Evolutionary conservation across 1,140 invertebrate genomes (phyloP).

Genomic region (Conopomorpha cramerella): DNA sequence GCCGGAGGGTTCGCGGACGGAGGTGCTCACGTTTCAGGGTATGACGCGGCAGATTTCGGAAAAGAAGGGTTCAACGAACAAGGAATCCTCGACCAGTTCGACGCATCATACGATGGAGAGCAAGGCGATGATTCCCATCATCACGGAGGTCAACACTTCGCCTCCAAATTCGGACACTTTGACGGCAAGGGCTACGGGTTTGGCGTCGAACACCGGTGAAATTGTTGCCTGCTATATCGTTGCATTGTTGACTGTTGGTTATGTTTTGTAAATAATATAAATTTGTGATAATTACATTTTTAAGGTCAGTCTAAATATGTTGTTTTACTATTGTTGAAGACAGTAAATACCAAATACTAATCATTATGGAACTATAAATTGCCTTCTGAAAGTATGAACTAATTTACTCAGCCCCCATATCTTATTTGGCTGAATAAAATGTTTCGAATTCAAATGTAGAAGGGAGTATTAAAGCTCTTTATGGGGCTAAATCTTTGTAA

Average conservation of each 20-base stretch:
- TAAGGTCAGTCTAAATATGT: neutral
- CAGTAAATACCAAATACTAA: too few relatives aligned
- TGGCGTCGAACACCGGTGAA: slow-evolving; percentile 28
- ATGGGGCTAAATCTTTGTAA: too few relatives aligned
- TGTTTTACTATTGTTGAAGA: neutral
- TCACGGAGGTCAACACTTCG: slow-evolving; percentile 40
- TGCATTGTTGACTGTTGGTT: slow-evolving; percentile 38
- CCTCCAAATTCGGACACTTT: slow-evolving; percentile 27
- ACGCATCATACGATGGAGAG: slow-evolving; percentile 43
- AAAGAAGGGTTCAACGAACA: slow-evolving; percentile 50
- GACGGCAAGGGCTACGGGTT: slow-evolving; percentile 44
- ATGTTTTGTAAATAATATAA: slow-evolving; percentile 41
- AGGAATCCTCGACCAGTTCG: slow-evolving; percentile 36
- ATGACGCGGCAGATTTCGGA: slow-evolving; percentile 36
- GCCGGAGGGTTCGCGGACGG: slow-evolving; percentile 56
- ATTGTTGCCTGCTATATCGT: slow-evolving; percentile 19
- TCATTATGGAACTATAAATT: too few relatives aligned
- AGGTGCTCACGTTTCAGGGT: slow-evolving; percentile 48
- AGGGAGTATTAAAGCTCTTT: too few relatives aligned
- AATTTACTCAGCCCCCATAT: too few relatives aligned
- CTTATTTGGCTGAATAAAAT: too few relatives aligned
- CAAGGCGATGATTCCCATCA: slow-evolving; percentile 41
- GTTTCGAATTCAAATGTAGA: too few relatives aligned
- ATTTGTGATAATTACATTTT: neutral
- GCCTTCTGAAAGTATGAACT: neutral